phyloP scores from a whole-genome alignment of 2,113 vertebrate species.

The Emydocephalus ijimae region DNA sequence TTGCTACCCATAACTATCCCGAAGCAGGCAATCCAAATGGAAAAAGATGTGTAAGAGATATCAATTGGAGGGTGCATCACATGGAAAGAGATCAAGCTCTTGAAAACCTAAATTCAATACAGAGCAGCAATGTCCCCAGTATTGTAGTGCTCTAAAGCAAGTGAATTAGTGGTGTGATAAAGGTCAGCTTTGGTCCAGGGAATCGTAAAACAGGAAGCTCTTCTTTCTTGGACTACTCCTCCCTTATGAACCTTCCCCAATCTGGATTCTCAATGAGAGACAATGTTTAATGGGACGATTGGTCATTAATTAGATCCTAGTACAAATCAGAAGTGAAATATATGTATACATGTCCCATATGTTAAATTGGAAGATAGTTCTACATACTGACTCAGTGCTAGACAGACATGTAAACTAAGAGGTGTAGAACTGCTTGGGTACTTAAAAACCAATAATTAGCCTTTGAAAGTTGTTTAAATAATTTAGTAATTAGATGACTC shows the following conservation, averaged over 20 bases:
- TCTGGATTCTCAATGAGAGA: neutral
- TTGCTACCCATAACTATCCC: neutral
- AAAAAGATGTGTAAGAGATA: neutral
- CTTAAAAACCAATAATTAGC: neutral
- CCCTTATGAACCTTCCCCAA: neutral
- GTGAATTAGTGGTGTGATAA: neutral
- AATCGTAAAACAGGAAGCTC: too few relatives aligned
- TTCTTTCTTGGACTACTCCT: neutral
- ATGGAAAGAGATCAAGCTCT: neutral
- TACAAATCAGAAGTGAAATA: neutral
- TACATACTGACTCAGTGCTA: neutral
- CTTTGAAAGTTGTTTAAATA: neutral
- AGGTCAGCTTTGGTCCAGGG: neutral
- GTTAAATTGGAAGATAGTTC: neutral
- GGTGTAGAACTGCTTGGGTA: neutral
- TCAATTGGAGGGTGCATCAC: too few relatives aligned
- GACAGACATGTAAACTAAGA: neutral
- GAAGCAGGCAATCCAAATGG: neutral
- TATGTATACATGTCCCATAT: neutral
- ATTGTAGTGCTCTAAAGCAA: neutral
- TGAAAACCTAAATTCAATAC: neutral
- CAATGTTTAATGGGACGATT: neutral
- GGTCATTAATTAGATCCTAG: neutral
- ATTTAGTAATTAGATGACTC: neutral
- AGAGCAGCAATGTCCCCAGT: neutral